Conservation (phyloP, 1,140 invertebrate genomes). For the Calephelis virginiensis region DNA sequence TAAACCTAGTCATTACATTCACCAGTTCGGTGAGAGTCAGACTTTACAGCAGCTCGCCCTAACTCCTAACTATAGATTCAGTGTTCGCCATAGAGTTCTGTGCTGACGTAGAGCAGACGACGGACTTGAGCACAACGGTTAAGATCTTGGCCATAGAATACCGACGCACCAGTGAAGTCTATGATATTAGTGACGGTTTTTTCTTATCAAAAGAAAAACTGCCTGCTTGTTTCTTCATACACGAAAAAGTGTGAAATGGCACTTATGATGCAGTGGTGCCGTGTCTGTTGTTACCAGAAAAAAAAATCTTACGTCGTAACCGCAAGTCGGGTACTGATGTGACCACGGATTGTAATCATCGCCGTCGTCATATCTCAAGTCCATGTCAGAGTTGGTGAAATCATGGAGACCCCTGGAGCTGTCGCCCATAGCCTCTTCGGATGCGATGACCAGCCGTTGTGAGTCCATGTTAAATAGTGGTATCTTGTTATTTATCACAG, state of each 20-base stretch:
- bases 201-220: too few species aligned
- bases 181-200: too few species aligned
- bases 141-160: too few species aligned
- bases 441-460: slow-evolving; percentile 42
- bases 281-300: not conserved
- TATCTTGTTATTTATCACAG: slow-evolving; percentile 57
- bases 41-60: too few species aligned
- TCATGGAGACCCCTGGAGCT: slow-evolving; percentile 44
- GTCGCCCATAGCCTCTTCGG: slow-evolving; percentile 61
- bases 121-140: too few species aligned
- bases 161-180: too few species aligned
- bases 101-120: too few species aligned
- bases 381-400: slow-evolving; percentile 52
- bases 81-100: too few species aligned
- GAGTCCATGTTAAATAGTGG: slow-evolving; percentile 45
- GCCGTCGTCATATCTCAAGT: slow-evolving; percentile 43
- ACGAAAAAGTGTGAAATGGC: not conserved
- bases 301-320: slow-evolving; percentile 29
- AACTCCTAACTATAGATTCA: too few species aligned
- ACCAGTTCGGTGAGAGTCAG: too few species aligned
- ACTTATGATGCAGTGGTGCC: not conserved
- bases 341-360: slow-evolving; percentile 48
- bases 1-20: too few species aligned
- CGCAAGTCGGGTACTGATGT: slow-evolving; percentile 27
- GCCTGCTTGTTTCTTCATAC: too few species aligned